These are phyloP conservation scores for Argyrosomus regius DNA, from an alignment of 2,797 vertebrate genomes.

Conservation along the genomic window DNA sequence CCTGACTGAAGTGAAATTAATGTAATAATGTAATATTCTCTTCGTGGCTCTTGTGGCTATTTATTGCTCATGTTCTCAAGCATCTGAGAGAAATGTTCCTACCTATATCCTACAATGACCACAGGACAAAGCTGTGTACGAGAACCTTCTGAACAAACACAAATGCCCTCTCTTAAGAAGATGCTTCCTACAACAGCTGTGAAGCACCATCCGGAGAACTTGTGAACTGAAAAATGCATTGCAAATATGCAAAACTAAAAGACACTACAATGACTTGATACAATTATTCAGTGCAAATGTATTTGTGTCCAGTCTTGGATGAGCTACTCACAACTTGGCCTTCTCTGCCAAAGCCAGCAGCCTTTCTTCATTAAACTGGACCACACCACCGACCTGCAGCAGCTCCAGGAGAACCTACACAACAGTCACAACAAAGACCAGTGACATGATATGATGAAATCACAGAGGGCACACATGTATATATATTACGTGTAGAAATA, in stretches of 20 bases:
- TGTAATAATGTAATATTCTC: background rate
- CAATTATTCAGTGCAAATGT: background rate
- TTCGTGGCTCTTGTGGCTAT: background rate
- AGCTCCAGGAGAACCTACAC: conserved; percentile 94
- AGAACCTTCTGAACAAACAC: background rate
- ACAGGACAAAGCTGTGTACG: background rate
- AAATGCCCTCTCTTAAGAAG: background rate
- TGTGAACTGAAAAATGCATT: background rate
- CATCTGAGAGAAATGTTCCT: background rate
- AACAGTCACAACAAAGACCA: background rate
- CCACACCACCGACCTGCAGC: conserved; percentile 94
- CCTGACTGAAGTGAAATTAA: background rate
- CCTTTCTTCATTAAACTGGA: conserved; percentile 94
- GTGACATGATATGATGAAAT: too few relatives aligned
- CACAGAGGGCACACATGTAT: too few relatives aligned
- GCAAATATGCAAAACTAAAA: background rate
- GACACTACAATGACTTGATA: background rate
- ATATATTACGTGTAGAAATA: too few relatives aligned
- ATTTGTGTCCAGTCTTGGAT: background rate
- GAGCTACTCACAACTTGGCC: conserved; percentile 94
- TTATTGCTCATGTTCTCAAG: background rate
- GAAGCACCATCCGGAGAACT: background rate
- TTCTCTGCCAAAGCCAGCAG: conserved; percentile 93
- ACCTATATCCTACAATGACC: background rate
- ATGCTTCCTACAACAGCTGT: background rate